Evolutionary conservation across 2,797 vertebrate genomes (phyloP), one percentile per base, ranked within the genome.

Genomic region (Brachymystax lenok): DNA sequence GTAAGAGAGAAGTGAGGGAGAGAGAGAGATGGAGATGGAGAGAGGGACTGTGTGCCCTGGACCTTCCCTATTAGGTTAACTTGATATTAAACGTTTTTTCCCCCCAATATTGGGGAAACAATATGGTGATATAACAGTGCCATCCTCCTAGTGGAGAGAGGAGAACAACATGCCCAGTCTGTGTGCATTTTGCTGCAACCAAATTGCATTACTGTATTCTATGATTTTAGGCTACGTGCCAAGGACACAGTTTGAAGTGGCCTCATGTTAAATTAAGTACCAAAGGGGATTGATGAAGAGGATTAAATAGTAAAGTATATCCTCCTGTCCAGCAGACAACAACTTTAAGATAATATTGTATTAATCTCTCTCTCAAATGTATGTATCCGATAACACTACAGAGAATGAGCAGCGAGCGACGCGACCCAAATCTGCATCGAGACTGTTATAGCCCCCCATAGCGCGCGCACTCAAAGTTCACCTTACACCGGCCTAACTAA

Each of bases 21-120:
- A 14, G 68, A 24, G 63, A 51, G 64, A 21, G 14, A 67, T 10
- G 35, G 50, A 66, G 27, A 33, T 24, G 69, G 68, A 71, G 74
- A 80, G 73, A 68, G 79, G 67, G 52, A 69, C 27, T 72, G 69
- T 69, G 76, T 74, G 73, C 59, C 14, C 27, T 56, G 52, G 16
- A 72, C 51, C 24, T 68, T 77, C 51, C 71, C 28, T 67, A 73
- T 69, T 73, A 73, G 71, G 46, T 73, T 73, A 77, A 52, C 66
- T 70, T 59, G 50, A 59, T 8, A 76, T 70, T 16, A 69, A 76
- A 17, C 8, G 12, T 8, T 30, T 54, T 40, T 10, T 1, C 3
- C 16, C 5, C 69, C 24, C 71, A 73, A 21, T 73, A 56, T 66
- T 27, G 35, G 27, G 7, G 27, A 63, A 24, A 21, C 10, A 24